Evolutionary conservation across 2,888 invertebrate genomes (phyloP).

Genomic region (Lingula anatina): DNA sequence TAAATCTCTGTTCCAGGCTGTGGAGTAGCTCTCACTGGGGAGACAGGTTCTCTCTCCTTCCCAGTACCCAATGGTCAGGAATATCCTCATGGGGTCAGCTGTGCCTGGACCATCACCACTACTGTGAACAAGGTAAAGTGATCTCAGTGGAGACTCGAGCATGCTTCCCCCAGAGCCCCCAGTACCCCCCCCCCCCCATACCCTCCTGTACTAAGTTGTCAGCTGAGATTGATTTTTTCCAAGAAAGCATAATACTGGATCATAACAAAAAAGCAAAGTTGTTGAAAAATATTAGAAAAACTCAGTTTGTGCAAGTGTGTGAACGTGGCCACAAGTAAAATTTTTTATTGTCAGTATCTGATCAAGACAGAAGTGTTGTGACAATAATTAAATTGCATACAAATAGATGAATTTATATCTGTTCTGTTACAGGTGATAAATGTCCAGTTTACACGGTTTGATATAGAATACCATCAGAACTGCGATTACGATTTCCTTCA

Average conservation of each 20-base stretch:
- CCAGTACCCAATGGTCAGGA: conserved; percentile 56
- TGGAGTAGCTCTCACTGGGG: conserved; percentile 57
- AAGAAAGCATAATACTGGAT: background rate
- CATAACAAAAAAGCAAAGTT: too few relatives aligned
- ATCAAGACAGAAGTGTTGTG: too few relatives aligned
- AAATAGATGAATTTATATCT: too few relatives aligned
- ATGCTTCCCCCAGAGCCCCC: background rate
- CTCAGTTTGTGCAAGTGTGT: too few relatives aligned
- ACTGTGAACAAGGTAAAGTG: conserved; percentile 54
- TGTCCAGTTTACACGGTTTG: conserved; percentile 72
- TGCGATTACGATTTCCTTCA: conserved; percentile 58
- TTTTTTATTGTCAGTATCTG: too few relatives aligned
- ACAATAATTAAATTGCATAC: too few relatives aligned
- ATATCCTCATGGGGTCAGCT: conserved; percentile 55
- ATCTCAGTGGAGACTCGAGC: background rate
- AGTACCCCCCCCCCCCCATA: background rate
- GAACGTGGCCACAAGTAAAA: too few relatives aligned
- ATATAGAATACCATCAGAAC: conserved; percentile 60
- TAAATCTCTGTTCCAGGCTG: too few relatives aligned
- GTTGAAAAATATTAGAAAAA: too few relatives aligned
- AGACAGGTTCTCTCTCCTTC: conserved; percentile 59
- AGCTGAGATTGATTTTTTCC: too few relatives aligned
- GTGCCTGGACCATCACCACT: conserved; percentile 76
- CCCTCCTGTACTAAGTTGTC: background rate
- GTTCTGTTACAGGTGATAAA: conserved; percentile 76